Evolutionary conservation across 2,113 vertebrate genomes (phyloP).

Genomic region (Centropus bengalensis): DNA sequence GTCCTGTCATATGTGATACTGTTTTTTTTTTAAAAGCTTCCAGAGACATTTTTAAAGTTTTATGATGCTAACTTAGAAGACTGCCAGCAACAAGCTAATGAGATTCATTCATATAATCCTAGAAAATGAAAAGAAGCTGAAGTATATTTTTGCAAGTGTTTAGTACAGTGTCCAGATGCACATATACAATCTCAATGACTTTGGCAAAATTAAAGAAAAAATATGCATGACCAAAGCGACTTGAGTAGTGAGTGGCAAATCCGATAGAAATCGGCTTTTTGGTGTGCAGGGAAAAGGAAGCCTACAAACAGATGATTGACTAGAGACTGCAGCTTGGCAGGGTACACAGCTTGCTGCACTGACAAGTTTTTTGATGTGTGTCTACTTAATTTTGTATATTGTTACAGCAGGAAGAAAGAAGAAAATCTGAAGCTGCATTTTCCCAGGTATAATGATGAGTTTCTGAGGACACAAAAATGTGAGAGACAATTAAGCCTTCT

Average conservation of each 20-base stretch:
- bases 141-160: background rate
- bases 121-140: background rate
- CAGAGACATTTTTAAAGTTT: slow-evolving; percentile 25
- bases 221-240: background rate
- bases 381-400: slow-evolving; percentile 24
- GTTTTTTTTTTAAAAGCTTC: slow-evolving; percentile 41
- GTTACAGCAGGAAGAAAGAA: background rate
- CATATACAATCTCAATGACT: background rate
- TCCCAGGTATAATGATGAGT: background rate
- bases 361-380: background rate
- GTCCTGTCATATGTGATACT: slow-evolving; percentile 35
- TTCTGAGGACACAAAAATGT: background rate
- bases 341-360: background rate
- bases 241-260: background rate
- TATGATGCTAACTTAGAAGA: slow-evolving; percentile 22
- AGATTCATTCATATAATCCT: slow-evolving; percentile 31
- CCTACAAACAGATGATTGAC: background rate
- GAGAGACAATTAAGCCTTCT: background rate
- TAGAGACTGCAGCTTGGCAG: background rate
- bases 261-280: background rate
- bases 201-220: slow-evolving; percentile 21
- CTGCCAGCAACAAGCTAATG: slow-evolving; percentile 19
- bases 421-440: slow-evolving; percentile 13
- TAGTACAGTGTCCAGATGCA: background rate
- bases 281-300: background rate